A percentile compares a stretch with the other conserved stretches of the same genome.
These are phyloP conservation scores for Lithobates sylvaticus DNA, from an alignment of 2,797 vertebrate genomes.

Conservation along the genomic window DNA sequence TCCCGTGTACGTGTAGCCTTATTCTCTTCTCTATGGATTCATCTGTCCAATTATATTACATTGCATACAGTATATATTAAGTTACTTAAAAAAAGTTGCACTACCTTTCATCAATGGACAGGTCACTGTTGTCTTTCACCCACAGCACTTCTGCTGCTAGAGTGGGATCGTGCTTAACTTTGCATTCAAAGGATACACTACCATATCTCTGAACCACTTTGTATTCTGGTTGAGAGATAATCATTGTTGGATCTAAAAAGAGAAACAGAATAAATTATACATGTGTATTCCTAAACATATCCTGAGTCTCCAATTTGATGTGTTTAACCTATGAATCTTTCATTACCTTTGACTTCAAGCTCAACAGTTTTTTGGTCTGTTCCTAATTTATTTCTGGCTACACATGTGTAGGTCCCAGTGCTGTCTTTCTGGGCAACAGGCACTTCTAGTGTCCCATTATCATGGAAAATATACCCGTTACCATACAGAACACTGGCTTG, in stretches of 20 bases:
- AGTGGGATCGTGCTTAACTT: conserved; percentile 89
- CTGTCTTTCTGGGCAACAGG: conserved; percentile 81
- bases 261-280: conserved; percentile 59
- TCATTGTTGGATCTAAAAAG: conserved; percentile 90
- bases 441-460: conserved; percentile 93
- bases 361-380: conserved; percentile 88
- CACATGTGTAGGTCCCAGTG: conserved; percentile 89
- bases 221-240: conserved; percentile 91
- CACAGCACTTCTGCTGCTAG: conserved; percentile 84
- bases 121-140: conserved; percentile 88
- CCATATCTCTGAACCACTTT: conserved; percentile 84
- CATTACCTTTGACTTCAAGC: conserved; percentile 94
- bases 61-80: neutral
- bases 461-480: conserved; percentile 84
- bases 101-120: conserved; percentile 91
- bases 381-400: conserved; percentile 88
- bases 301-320: neutral
- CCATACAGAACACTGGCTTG: conserved; percentile 85
- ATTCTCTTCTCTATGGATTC: too few relatives aligned
- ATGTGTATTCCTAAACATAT: conserved; percentile 57
- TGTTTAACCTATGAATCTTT: neutral
- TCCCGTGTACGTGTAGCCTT: too few relatives aligned
- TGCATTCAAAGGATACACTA: conserved; percentile 90
- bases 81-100: neutral
- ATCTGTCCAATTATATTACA: neutral